Conservation (phyloP, 2,797 vertebrate genomes). For the Telmatherina bonti region DNA sequence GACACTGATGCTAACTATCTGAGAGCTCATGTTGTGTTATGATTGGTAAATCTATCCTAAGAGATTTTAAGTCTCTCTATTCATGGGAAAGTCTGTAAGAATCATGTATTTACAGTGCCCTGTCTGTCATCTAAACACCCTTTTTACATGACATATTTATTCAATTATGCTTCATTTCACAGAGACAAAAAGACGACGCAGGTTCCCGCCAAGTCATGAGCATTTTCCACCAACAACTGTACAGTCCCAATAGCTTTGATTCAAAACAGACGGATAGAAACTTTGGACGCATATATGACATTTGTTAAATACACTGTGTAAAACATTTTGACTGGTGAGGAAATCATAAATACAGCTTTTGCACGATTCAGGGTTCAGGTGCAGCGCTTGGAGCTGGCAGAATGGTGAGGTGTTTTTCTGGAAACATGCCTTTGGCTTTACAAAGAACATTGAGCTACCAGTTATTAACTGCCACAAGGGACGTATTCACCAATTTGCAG, state of each 20-base stretch:
- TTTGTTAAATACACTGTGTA: constrained; percentile 73
- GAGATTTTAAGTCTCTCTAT: constrained; percentile 58
- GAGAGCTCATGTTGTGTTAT: constrained; percentile 24
- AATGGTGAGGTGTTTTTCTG: constrained; percentile 61
- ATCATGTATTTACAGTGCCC: constrained; percentile 75
- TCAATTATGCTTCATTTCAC: constrained; percentile 73
- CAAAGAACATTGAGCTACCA: constrained; percentile 60
- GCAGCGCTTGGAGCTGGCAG: constrained; percentile 36
- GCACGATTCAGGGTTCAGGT: constrained; percentile 67
- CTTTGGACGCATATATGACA: constrained; percentile 61
- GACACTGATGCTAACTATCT: constrained; percentile 5
- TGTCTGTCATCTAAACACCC: constrained; percentile 74
- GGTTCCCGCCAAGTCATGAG: constrained; percentile 60
- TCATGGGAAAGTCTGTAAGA: constrained; percentile 44
- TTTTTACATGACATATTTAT: constrained; percentile 74
- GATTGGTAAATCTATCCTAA: constrained; percentile 26
- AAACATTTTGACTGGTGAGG: constrained; percentile 71
- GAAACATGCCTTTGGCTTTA: constrained; percentile 46
- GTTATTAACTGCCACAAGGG: constrained; percentile 64
- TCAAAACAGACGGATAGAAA: constrained; percentile 71
- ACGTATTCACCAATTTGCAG: constrained; percentile 58
- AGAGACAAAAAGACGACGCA: constrained; percentile 58
- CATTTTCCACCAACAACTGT: constrained; percentile 71
- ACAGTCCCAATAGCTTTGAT: constrained; percentile 60
- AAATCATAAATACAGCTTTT: constrained; percentile 75